These are phyloP conservation scores for Cremastobaeus sp. DNA, from an alignment of 2,888 invertebrate species.

Conservation along the genomic window DNA sequence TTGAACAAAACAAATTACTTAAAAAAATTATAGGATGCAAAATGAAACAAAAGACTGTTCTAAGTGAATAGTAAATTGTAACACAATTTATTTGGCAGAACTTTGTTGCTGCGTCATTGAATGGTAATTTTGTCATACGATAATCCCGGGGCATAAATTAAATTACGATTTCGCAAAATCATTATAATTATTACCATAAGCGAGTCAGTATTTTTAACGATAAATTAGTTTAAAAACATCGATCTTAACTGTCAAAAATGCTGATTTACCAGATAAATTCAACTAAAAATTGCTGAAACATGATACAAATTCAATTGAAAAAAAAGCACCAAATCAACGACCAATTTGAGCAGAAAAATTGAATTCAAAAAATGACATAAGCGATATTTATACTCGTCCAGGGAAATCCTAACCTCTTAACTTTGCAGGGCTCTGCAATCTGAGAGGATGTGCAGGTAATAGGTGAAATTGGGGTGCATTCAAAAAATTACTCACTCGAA, in stretches of 20 bases:
- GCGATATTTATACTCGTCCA: constrained; percentile 48
- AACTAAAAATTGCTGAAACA: not conserved
- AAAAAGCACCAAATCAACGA: not conserved
- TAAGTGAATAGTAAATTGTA: constrained; percentile 38
- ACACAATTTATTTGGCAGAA: constrained; percentile 52
- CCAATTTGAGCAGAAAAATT: not conserved
- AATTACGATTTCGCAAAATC: constrained; percentile 66
- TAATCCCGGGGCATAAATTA: constrained; percentile 67
- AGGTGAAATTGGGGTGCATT: not conserved
- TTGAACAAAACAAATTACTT: not conserved
- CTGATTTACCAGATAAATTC: not conserved
- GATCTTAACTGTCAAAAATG: not conserved
- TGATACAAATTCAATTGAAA: too few relatives aligned
- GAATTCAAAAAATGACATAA: constrained; percentile 40
- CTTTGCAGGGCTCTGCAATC: not conserved
- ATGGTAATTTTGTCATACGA: constrained; percentile 68
- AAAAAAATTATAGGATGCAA: not conserved
- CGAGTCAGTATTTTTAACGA: too few relatives aligned
- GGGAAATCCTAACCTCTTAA: constrained; percentile 43
- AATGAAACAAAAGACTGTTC: constrained; percentile 5
- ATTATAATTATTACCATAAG: constrained; percentile 57
- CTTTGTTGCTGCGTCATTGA: constrained; percentile 65
- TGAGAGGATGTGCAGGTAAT: not conserved
- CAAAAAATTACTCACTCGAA: constrained; percentile 41
- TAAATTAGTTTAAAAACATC: too few relatives aligned